Base-by-base conservation (phyloP, 2,797 vertebrate genomes). In the Dendrocincla fuliginosa region DNA sequence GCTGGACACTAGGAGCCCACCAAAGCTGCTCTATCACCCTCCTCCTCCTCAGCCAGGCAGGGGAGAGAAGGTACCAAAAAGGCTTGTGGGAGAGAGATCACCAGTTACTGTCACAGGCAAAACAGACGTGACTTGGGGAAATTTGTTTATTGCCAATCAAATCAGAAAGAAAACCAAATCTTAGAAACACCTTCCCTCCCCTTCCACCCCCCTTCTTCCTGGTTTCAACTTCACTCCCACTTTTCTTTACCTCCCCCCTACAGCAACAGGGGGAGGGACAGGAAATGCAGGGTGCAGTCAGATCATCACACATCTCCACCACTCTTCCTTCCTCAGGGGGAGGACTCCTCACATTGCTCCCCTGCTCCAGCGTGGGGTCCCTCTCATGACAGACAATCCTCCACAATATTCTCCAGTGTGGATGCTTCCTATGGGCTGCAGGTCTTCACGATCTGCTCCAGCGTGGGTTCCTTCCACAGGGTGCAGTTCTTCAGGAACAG, bases 91-190 rank as follows among this genome's bases (percentile, higher is more conserved):
- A 12, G 18, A 57, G 52, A 65, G 44, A 52, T 64, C 50, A 59
- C 9, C 16, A 13, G 3, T 41, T 59, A 52, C 17, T 1, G 0
- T 53, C 33, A 53, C 2, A 4, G 8, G 5, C 37, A 63, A 63
- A 83, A 56, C 11, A 33, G 28, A 25, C 27, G 22, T 25, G 27
- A 76, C 28, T 42, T 0, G 0, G 8, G 18, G 37, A 59, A 59
- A 59, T 46, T 0, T 59, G 30, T 59, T 89, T 28, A 52, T n/a
- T 64, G 8, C 42, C 8, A 44, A 6, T 37, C 19, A 63, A 56
- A 57, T 30, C 44, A 83, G 16, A 49, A 76, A 83, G 17, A 56
- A 42, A 68, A 37, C 23, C 27, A 11, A 16, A 49, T 37, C 24
- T 60, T 68, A 63, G 3, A 30, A 33, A 9, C 39, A 47, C 46